A percentile compares a stretch with the other conserved stretches of the same genome.
phyloP scores from a whole-genome alignment of 2,888 invertebrate genomes.

The Troglohyphantes excavatus region DNA sequence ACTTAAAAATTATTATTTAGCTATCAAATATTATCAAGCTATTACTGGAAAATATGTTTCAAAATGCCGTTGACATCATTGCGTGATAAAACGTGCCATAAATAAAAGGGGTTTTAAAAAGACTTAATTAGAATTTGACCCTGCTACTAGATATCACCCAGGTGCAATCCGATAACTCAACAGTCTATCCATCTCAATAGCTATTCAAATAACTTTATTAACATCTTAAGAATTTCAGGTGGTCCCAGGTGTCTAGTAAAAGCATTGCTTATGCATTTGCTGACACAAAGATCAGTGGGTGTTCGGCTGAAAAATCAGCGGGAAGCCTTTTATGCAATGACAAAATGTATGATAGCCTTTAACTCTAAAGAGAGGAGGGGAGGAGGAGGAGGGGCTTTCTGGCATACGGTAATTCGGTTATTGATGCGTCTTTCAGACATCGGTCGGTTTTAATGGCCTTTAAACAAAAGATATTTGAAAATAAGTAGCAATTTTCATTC shows the following conservation, averaged over 20 bases:
- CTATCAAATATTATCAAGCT: no score
- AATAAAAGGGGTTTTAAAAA: no score
- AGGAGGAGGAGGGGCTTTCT: background rate
- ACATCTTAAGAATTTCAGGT: background rate
- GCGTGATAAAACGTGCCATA: no score
- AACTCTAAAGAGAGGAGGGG: background rate
- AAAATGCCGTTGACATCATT: no score
- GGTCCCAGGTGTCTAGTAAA: background rate
- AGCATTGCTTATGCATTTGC: constrained; percentile 14
- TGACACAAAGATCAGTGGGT: background rate
- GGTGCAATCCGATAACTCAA: background rate
- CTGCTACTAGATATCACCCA: background rate
- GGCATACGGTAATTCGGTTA: background rate
- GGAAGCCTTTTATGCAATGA: constrained; percentile 26
- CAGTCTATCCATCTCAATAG: background rate
- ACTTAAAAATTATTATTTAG: no score
- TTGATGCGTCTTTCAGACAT: no score
- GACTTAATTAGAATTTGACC: background rate
- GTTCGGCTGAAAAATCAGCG: background rate
- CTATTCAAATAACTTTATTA: background rate
- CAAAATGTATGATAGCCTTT: background rate
- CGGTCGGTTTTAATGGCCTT: background rate
- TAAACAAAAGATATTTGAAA: background rate
- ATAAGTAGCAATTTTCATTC: no score
- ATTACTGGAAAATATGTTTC: no score